Percentiles rank a stretch among this genome's conserved stretches.
Evolutionary conservation across 2,113 vertebrate species (phyloP).

Genomic region (Serilophus lunatus): DNA sequence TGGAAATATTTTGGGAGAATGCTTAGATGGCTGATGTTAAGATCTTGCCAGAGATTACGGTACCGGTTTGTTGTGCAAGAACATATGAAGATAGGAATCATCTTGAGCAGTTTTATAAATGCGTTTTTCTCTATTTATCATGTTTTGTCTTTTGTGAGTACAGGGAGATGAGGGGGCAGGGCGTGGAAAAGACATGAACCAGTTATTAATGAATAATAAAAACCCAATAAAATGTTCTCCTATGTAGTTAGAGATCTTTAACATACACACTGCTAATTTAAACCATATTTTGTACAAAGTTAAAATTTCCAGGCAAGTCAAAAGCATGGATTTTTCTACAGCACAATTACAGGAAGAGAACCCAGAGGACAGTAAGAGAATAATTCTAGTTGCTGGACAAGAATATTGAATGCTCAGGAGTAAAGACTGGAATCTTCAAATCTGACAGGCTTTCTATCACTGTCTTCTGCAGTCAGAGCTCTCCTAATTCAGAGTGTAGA

Average conservation of each 20-base stretch:
- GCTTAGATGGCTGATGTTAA: not conserved
- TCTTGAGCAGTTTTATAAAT: not conserved
- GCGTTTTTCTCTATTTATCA: not conserved
- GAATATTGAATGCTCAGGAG: not conserved
- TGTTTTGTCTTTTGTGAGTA: not conserved
- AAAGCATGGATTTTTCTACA: not conserved
- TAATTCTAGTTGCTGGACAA: not conserved
- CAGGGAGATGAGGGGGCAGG: no score
- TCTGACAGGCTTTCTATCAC: not conserved
- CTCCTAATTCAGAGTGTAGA: not conserved
- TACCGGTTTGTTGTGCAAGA: not conserved
- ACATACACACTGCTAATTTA: not conserved
- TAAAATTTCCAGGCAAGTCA: not conserved
- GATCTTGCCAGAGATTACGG: not conserved
- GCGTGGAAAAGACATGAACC: not conserved
- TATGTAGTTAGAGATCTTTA: not conserved
- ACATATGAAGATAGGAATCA: not conserved
- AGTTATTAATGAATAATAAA: not conserved
- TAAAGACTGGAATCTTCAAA: not conserved
- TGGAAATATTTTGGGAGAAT: not conserved
- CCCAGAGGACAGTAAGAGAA: not conserved
- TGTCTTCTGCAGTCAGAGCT: not conserved
- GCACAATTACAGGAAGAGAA: not conserved
- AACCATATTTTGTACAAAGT: not conserved
- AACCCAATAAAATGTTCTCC: not conserved